phyloP scores from a whole-genome alignment of 2,113 vertebrate genomes.

The Centropus unirufus region DNA sequence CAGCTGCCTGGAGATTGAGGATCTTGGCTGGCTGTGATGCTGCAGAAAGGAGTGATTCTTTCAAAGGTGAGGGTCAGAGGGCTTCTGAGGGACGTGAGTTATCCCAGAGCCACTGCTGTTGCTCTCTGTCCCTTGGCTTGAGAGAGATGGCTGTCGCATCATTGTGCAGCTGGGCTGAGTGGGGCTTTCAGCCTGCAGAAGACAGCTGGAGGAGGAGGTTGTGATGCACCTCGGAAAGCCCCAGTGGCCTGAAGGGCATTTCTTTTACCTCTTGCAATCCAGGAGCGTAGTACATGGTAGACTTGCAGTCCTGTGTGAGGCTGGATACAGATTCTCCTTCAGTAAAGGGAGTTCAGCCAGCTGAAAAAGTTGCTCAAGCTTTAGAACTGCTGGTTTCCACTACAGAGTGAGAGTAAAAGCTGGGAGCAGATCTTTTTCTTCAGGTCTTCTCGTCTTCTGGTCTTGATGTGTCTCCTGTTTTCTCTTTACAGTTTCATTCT shows the following conservation, averaged over 20 bases:
- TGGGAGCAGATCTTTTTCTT: background rate
- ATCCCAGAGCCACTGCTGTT: background rate
- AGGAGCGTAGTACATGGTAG: background rate
- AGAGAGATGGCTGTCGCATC: background rate
- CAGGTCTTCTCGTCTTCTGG: background rate
- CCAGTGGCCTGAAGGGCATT: background rate
- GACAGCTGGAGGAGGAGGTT: background rate
- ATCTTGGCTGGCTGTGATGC: background rate
- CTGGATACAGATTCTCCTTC: background rate
- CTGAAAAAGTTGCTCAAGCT: background rate
- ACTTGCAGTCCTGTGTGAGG: background rate
- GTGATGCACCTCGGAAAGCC: background rate
- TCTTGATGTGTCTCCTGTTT: background rate
- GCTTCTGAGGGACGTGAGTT: background rate
- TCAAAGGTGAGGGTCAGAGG: accelerated
- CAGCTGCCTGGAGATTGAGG: background rate
- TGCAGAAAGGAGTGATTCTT: background rate
- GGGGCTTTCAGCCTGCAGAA: background rate
- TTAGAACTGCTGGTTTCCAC: background rate
- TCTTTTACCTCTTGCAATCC: accelerated
- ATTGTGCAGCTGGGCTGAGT: background rate
- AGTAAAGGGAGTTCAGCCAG: background rate
- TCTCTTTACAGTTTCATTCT: conserved; percentile 74
- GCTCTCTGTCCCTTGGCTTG: accelerated
- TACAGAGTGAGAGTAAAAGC: background rate